These are phyloP conservation scores for Morbakka virulenta DNA, from an alignment of 30 jellyfish, hydroid and myxozoan genomes.

Conservation along the genomic window DNA sequence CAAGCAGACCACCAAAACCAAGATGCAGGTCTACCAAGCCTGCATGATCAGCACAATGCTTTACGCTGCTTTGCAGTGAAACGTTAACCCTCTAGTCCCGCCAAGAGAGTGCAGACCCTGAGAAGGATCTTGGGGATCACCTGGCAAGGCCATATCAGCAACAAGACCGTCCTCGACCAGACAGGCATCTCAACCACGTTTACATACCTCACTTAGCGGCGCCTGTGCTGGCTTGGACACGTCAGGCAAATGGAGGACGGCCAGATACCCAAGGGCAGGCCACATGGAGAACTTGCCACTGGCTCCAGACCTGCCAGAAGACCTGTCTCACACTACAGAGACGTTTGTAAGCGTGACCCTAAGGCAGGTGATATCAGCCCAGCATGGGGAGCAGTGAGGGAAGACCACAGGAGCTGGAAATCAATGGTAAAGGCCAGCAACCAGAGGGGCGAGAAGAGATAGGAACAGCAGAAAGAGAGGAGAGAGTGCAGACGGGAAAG, in stretches of 20 bases:
- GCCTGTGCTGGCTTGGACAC: neutral
- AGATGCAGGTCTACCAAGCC: neutral
- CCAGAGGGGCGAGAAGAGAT: neutral
- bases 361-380: neutral
- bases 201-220: neutral
- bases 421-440: neutral
- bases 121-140: neutral
- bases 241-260: neutral
- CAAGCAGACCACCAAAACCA: neutral
- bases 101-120: neutral
- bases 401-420: neutral
- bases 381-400: neutral
- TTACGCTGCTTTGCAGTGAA: neutral
- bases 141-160: neutral
- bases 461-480: neutral
- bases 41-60: neutral
- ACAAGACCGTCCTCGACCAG: neutral
- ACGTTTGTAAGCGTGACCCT: too few species aligned
- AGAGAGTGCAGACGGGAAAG: neutral
- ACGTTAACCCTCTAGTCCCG: neutral
- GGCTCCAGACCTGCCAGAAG: neutral
- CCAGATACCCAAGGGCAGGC: neutral
- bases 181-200: neutral
- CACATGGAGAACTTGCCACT: neutral
- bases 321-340: neutral